These are phyloP conservation scores for Euwallacea similis DNA, from an alignment of 1,140 invertebrate genomes.

Conservation along the genomic window DNA sequence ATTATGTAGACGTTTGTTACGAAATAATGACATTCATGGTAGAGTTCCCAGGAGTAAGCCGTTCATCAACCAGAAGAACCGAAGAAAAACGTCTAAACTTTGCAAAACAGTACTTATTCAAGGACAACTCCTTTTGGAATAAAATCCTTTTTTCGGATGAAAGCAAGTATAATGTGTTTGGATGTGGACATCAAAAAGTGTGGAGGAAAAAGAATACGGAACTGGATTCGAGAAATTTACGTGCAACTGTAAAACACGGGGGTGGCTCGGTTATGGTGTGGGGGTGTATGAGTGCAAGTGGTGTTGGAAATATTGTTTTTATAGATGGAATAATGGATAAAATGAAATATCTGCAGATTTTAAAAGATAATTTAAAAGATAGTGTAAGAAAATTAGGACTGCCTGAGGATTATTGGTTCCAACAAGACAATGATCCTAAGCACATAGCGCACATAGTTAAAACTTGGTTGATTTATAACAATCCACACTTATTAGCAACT, in stretches of 20 bases:
- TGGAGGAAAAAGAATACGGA: not conserved
- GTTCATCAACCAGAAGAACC: not conserved
- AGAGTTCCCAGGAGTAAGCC: not conserved
- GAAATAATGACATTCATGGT: not conserved
- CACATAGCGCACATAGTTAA: not conserved
- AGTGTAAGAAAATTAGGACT: not conserved
- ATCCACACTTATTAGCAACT: not conserved
- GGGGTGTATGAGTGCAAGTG: not conserved
- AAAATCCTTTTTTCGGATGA: too few relatives aligned
- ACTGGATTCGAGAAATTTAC: too few relatives aligned
- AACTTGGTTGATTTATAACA: conserved; percentile 1
- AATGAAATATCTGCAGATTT: not conserved
- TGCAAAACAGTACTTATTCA: not conserved
- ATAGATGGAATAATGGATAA: not conserved
- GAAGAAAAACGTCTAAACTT: not conserved
- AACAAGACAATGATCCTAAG: not conserved
- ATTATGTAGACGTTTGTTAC: too few relatives aligned
- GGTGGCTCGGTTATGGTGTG: too few relatives aligned
- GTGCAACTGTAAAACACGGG: too few relatives aligned
- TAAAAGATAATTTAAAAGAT: not conserved
- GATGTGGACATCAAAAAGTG: not conserved
- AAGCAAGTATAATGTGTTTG: too few relatives aligned
- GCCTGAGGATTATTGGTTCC: not conserved
- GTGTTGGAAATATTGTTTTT: conserved; percentile 1
- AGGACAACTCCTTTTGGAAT: too few relatives aligned